A percentile compares a stretch with the other conserved stretches of the same genome.
These are phyloP conservation scores for Oreochromis niloticus DNA, from an alignment of 2,113 vertebrate species.

Conservation along the genomic window DNA sequence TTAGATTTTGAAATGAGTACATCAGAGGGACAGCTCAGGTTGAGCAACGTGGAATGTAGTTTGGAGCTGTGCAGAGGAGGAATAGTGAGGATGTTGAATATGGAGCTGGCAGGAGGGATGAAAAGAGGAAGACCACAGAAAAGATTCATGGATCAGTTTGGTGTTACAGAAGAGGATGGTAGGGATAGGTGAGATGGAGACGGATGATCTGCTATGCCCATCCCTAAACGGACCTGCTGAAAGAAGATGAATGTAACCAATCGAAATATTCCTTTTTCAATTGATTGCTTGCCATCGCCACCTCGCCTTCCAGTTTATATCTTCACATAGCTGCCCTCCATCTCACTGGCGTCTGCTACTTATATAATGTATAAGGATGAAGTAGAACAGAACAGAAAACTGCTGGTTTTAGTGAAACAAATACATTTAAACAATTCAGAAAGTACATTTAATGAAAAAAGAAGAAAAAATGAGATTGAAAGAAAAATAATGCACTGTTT, in stretches of 20 bases:
- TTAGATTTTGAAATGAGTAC: background rate
- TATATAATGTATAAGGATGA: background rate
- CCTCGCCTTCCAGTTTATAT: background rate
- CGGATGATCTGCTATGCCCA: background rate
- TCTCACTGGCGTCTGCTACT: background rate
- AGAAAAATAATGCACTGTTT: slow-evolving; percentile 43
- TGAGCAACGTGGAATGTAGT: background rate
- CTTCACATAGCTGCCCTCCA: background rate
- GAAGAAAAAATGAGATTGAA: background rate
- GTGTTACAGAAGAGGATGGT: background rate
- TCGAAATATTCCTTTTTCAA: background rate
- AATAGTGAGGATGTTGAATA: background rate
- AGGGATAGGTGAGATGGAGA: background rate
- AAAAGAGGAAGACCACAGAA: background rate
- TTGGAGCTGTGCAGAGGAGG: background rate
- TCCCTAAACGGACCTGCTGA: background rate
- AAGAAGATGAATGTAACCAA: background rate
- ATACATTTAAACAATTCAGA: background rate
- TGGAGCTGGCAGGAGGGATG: background rate
- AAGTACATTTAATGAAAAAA: slow-evolving; percentile 20
- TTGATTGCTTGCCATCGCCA: background rate
- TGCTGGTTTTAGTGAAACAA: background rate
- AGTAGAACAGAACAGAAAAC: background rate
- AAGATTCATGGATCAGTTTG: rapidly evolving
- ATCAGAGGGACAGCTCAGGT: background rate